A percentile compares a stretch with the other conserved stretches of the same genome.
phyloP scores from a whole-genome alignment of 2,888 invertebrate genomes.

The Drosophila putrida region DNA sequence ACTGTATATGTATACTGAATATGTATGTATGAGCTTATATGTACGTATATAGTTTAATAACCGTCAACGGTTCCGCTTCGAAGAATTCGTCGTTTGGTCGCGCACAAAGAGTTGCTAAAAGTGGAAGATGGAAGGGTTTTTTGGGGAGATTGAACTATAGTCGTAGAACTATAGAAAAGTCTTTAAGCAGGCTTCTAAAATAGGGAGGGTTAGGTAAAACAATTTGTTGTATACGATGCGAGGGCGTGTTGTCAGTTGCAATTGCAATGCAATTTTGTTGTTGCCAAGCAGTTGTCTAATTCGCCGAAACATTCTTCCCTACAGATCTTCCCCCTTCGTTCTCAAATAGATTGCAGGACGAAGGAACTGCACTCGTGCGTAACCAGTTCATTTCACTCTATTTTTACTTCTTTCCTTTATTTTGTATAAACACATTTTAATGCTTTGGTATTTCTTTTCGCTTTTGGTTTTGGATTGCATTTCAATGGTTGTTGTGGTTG shows the following conservation, averaged over 20 bases:
- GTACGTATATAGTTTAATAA: slow-evolving; percentile 73
- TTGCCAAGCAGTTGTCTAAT: slow-evolving; percentile 47
- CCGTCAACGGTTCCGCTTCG: slow-evolving; percentile 79
- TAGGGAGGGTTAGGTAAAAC: slow-evolving; percentile 20
- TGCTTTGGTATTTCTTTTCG: slow-evolving; percentile 50
- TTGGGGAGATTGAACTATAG: slow-evolving; percentile 11
- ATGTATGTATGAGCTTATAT: slow-evolving; percentile 3
- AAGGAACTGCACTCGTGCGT: slow-evolving; percentile 48
- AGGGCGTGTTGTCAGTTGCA: slow-evolving; percentile 47
- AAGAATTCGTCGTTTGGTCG: slow-evolving; percentile 58
- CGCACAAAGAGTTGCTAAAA: slow-evolving; percentile 25
- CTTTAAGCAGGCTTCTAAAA: slow-evolving; percentile 31
- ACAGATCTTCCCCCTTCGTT: background rate
- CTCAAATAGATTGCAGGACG: slow-evolving; percentile 13
- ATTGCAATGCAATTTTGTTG: slow-evolving; percentile 46
- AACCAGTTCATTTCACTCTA: slow-evolving; percentile 28
- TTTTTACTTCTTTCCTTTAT: slow-evolving; percentile 11
- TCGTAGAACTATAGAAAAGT: slow-evolving; percentile 15
- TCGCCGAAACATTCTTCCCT: slow-evolving; percentile 7
- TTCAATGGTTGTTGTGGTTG: slow-evolving; percentile 53
- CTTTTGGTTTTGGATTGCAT: slow-evolving; percentile 43
- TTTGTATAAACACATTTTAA: slow-evolving; percentile 10
- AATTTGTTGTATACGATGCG: slow-evolving; percentile 34
- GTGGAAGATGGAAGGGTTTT: slow-evolving; percentile 3
- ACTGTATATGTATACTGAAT: slow-evolving; percentile 26